These are phyloP conservation scores for Galerucella nymphaeae DNA, from an alignment of 2,888 invertebrate species.

Conservation along the genomic window DNA sequence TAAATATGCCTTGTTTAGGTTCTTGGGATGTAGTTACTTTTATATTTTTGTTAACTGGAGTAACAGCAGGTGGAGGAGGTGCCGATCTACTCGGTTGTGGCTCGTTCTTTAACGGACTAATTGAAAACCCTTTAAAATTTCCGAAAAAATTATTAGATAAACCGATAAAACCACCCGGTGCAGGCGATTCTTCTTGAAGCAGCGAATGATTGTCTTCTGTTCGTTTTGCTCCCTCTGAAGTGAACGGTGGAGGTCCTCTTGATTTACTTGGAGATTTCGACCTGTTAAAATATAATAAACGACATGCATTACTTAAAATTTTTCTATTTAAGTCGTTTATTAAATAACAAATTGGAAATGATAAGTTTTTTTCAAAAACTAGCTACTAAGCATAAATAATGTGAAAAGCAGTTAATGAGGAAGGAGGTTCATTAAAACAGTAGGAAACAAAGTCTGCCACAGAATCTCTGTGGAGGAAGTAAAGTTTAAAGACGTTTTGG, in stretches of 20 bases:
- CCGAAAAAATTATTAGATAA: constrained; percentile 77
- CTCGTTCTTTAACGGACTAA: constrained; percentile 73
- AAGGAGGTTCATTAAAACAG: too few relatives aligned
- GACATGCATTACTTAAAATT: constrained; percentile 36
- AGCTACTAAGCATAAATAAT: too few relatives aligned
- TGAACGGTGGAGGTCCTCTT: constrained; percentile 61
- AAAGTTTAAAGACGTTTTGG: too few relatives aligned
- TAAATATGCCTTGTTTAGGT: constrained; percentile 50
- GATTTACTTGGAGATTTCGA: constrained; percentile 60
- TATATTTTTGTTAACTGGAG: constrained; percentile 45
- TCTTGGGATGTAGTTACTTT: constrained; percentile 35
- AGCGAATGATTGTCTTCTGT: constrained; percentile 79
- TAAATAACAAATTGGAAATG: constrained; percentile 37
- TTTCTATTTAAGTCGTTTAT: neutral
- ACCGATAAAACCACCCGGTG: constrained; percentile 42
- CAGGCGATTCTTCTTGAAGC: constrained; percentile 62
- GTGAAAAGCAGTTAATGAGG: too few relatives aligned
- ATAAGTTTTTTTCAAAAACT: too few relatives aligned
- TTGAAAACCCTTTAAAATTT: constrained; percentile 85
- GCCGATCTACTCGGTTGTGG: constrained; percentile 68
- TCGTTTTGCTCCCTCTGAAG: constrained; percentile 65
- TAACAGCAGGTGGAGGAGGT: constrained; percentile 72
- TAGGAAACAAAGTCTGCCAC: too few relatives aligned
- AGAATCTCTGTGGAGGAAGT: too few relatives aligned
- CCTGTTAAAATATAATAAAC: constrained; percentile 54